These are phyloP conservation scores for Campylorhamphus procurvoides DNA, from an alignment of 2,113 vertebrate genomes.

Conservation along the genomic window DNA sequence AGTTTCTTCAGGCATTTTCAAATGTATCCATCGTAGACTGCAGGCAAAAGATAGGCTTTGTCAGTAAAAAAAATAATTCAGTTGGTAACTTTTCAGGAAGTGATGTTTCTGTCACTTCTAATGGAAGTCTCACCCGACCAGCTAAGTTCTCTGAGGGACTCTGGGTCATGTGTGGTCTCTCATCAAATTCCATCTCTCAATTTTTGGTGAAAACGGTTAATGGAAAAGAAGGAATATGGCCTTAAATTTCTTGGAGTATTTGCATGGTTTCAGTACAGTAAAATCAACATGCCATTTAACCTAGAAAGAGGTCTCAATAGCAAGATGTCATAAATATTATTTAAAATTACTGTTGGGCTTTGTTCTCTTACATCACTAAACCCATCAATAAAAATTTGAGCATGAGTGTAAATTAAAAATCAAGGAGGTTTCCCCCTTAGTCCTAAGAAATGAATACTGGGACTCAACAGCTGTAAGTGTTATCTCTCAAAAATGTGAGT, in stretches of 20 bases:
- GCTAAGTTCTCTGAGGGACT: background rate
- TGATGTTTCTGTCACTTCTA: background rate
- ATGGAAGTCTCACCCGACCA: background rate
- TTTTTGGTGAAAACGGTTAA: background rate
- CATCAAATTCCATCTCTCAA: background rate
- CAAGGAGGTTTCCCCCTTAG: background rate
- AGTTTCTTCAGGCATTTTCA: background rate
- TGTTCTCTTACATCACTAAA: background rate
- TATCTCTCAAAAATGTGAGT: background rate
- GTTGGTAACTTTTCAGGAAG: background rate
- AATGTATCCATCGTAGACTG: background rate
- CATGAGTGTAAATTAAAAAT: background rate
- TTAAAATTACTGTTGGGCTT: background rate
- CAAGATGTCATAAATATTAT: background rate
- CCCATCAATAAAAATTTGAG: background rate
- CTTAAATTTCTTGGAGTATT: background rate
- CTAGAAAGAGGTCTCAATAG: background rate
- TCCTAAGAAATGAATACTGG: background rate
- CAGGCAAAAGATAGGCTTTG: background rate
- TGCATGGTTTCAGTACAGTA: background rate
- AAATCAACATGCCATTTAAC: background rate
- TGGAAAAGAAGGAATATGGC: background rate
- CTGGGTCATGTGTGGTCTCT: background rate
- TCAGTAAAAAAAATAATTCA: background rate
- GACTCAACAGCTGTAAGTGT: background rate